These are phyloP conservation scores for Eunapius fragilis DNA, from an alignment of 37 sponge, comb jelly and placozoan genomes.

Conservation along the genomic window DNA sequence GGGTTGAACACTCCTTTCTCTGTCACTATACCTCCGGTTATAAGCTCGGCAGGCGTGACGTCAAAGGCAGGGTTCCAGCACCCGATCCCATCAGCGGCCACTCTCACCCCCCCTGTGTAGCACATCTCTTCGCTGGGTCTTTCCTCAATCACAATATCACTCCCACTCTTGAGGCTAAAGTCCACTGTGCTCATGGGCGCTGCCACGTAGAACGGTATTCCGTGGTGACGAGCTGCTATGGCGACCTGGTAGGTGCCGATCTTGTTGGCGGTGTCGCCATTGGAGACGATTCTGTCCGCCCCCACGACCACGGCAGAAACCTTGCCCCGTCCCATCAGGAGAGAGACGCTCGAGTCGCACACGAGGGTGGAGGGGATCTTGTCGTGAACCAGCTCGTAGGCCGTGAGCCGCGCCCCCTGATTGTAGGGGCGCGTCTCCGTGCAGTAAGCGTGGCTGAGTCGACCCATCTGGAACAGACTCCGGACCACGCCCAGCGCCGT, in stretches of 20 bases:
- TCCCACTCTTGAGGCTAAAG: constrained; percentile 36
- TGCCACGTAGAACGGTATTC: constrained; percentile 74
- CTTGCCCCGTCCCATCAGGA: constrained; percentile 44
- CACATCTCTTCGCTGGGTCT: constrained; percentile 68
- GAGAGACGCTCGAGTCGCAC: constrained; percentile 67
- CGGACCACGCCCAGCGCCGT: constrained; percentile 84
- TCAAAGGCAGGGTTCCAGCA: constrained; percentile 92
- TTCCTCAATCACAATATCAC: constrained; percentile 75
- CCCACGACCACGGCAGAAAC: constrained; percentile 73
- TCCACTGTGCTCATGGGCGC: constrained; percentile 73
- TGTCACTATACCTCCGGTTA: constrained; percentile 82
- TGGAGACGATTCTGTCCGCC: constrained; percentile 74
- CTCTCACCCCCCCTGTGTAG: constrained; percentile 45
- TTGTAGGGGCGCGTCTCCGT: constrained; percentile 89
- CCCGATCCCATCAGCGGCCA: constrained; percentile 74
- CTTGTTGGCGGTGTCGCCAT: constrained; percentile 90
- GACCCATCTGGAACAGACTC: constrained; percentile 45
- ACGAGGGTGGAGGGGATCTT: constrained; percentile 74
- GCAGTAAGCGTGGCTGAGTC: constrained; percentile 64
- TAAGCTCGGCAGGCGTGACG: constrained; percentile 79
- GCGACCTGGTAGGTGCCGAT: constrained; percentile 87
- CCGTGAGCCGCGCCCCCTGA: constrained; percentile 84
- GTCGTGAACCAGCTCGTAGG: constrained; percentile 75
- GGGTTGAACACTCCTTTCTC: constrained; percentile 72
- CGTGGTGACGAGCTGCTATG: constrained; percentile 63